Evolutionary conservation across 2,113 vertebrate genomes (phyloP).

Genomic region (Zeus faber): DNA sequence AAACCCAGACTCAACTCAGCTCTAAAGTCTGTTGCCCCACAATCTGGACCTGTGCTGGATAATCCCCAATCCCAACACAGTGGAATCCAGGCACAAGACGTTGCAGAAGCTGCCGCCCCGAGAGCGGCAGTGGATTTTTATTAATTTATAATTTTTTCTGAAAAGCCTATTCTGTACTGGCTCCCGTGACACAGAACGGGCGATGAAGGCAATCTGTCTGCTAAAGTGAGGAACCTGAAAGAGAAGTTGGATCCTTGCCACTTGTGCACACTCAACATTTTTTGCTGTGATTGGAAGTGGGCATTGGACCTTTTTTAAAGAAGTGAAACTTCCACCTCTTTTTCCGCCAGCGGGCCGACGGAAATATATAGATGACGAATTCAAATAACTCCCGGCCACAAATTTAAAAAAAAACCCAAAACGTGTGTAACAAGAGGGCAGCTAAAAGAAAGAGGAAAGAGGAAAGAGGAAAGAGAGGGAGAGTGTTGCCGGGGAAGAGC

Average conservation of each 20-base stretch:
- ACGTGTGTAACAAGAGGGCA: background rate
- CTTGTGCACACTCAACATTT: no score
- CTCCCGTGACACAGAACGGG: conserved; percentile 2
- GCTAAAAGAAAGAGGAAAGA: background rate
- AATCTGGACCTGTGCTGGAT: conserved; percentile 59
- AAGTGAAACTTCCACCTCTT: conserved; percentile 31
- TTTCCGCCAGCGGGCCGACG: background rate
- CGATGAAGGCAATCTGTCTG: conserved; percentile 10
- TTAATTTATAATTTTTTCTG: background rate
- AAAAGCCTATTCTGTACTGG: conserved; percentile 17
- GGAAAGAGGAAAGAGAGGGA: conserved; percentile 11
- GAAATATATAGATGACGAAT: background rate
- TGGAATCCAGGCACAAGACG: conserved; percentile 2
- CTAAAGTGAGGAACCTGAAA: conserved; percentile 22
- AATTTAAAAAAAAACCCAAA: no score
- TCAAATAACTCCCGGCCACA: no score
- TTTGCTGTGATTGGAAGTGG: no score
- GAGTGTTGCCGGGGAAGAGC: no score
- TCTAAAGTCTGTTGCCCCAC: conserved; percentile 56
- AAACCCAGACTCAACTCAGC: conserved; percentile 43
- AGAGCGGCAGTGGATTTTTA: conserved; percentile 10
- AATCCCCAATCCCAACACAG: conserved; percentile 49
- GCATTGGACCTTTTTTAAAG: background rate
- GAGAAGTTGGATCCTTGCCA: conserved; percentile 20
- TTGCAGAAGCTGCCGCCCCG: conserved; percentile 11